Evolutionary conservation across 2,113 vertebrate species (phyloP).

Genomic region (Heteronetta atricapilla): DNA sequence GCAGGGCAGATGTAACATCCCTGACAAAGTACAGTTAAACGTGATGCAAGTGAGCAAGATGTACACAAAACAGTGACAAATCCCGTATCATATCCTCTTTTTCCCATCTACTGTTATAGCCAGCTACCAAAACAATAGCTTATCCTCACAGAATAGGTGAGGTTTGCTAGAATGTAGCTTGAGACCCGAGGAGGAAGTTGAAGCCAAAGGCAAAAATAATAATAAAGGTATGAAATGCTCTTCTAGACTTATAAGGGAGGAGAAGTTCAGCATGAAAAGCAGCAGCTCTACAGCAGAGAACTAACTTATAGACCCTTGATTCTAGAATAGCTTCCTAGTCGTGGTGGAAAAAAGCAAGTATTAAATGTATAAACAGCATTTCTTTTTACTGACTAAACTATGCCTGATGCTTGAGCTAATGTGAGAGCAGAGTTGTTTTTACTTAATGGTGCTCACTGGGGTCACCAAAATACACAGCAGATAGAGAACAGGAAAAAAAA

Average conservation of each 20-base stretch:
- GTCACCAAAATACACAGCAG: neutral
- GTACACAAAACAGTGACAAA: neutral
- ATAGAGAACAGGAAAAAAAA: fast-evolving
- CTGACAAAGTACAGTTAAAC: neutral
- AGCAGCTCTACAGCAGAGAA: neutral
- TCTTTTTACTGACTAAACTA: neutral
- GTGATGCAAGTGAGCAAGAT: neutral
- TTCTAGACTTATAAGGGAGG: neutral
- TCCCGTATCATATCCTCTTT: neutral
- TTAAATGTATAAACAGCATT: neutral
- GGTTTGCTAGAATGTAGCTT: neutral
- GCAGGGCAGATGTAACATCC: neutral
- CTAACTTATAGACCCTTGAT: neutral
- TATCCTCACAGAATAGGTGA: neutral
- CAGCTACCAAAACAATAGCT: neutral
- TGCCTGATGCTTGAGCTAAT: neutral
- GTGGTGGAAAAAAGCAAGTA: neutral
- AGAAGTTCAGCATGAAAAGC: neutral
- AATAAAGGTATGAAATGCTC: neutral
- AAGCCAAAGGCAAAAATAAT: neutral
- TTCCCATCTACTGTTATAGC: neutral
- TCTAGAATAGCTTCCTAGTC: neutral
- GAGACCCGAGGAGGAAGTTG: neutral
- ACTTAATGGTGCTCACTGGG: neutral
- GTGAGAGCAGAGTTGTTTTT: neutral